phyloP scores from a whole-genome alignment of 2,888 invertebrate species.

The Ariolimax columbianus region DNA sequence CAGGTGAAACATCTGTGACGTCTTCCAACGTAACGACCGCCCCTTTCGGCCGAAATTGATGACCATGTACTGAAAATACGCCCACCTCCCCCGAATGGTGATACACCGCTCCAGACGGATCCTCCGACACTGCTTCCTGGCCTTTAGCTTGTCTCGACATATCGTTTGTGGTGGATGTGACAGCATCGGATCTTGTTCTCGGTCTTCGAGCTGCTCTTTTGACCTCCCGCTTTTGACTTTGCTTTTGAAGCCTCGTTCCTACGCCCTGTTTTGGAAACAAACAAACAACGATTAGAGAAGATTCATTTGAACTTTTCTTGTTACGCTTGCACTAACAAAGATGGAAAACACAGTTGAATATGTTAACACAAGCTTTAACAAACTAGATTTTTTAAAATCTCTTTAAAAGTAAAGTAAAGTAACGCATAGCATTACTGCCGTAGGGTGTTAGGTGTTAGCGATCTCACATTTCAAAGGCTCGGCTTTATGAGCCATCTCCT shows the following conservation, averaged over 20 bases:
- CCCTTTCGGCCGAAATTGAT: conserved; percentile 42
- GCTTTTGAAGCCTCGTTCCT: conserved; percentile 1
- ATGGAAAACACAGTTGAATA: no score
- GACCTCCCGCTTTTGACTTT: background rate
- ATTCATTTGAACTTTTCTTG: no score
- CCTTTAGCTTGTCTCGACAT: conserved; percentile 1
- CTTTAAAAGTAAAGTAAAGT: no score
- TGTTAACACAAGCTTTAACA: no score
- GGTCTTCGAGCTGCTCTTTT: conserved; percentile 37
- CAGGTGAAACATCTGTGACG: background rate
- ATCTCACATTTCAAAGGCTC: no score
- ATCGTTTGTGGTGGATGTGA: conserved; percentile 38
- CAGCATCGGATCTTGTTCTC: conserved; percentile 27
- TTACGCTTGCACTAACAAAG: no score
- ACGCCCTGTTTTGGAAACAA: background rate
- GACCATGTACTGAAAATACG: background rate
- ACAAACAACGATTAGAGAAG: background rate
- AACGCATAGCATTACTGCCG: no score
- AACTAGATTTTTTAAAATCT: no score
- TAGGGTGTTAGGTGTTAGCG: no score
- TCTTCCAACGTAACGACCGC: conserved; percentile 32
- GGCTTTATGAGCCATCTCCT: no score
- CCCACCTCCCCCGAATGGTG: conserved; percentile 14
- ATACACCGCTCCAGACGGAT: background rate
- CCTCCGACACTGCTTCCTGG: background rate